Base-by-base conservation (phyloP, 2,113 vertebrate genomes). In the Centropus bengalensis region DNA sequence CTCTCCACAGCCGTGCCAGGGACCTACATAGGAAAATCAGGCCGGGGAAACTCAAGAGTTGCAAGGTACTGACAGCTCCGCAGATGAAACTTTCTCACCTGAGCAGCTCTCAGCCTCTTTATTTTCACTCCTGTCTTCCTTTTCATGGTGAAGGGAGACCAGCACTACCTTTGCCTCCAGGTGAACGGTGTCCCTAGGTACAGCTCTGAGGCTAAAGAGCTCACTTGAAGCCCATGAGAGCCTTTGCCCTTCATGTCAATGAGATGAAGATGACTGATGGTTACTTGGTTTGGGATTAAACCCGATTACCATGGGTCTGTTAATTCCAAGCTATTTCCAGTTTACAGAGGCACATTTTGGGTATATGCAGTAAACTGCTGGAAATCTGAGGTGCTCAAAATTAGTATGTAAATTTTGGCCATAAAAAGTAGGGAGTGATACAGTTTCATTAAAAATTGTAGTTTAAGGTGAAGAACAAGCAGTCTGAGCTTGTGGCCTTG, bases 221-320 rank as follows among this genome's bases (percentile, higher is more conserved):
- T 38, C 12, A 0, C 22, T 33, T 33, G 38, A 21, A 38, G 36
- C 14, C 60, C 1, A 6, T 30, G 26, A 9, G n/a, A 40, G 15
- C n/a, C 36, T 67, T 62, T 47, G 42, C 40, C 5, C 10, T 27
- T 3, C 0, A 0, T 28, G 38, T 8, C 20, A 9, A 20, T 17
- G 38, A 13, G 38, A 8, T 9, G 17, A 23, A 44, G 56, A 14
- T 8, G 14, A 0, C 0, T 13, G 18, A 2, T 15, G 17, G 23
- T 18, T 36, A 11, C 5, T 56, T 9, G 20, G 10, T 77, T 56
- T 64, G 38, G 47, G 33, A 7, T 30, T 44, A 40, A 58, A 42
- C 14, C 3, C 2, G 1, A 6, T 44, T 42, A 5, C 20, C 10
- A 5, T 1, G 3, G 5, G 6, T n/a, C 13, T 45, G 15, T 7